Conservation (phyloP, 2,888 invertebrate genomes). For the Sesamia inferens region DNA sequence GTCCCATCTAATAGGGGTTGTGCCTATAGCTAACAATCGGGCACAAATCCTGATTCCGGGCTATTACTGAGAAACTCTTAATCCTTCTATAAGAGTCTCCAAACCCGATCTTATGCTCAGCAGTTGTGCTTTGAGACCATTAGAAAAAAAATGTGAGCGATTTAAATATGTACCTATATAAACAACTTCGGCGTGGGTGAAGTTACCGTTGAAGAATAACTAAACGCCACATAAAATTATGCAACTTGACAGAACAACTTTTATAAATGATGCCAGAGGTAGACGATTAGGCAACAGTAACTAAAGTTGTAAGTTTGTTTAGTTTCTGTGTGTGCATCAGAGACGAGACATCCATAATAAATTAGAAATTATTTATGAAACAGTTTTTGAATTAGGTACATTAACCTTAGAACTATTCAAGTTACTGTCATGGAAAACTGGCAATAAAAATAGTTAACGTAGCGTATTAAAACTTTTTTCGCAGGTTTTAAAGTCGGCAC, state of each 20-base stretch:
- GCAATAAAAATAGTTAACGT: background rate
- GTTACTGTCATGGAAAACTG: background rate
- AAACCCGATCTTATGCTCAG: no score
- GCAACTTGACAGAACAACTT: conserved; percentile 10
- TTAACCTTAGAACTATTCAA: background rate
- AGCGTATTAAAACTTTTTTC: conserved; percentile 13
- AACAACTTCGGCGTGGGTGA: background rate
- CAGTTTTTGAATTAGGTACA: background rate
- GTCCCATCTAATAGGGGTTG: background rate
- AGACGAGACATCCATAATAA: background rate
- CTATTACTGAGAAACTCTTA: background rate
- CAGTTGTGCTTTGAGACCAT: background rate
- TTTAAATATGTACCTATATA: background rate
- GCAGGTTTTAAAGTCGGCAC: background rate
- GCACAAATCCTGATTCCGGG: background rate
- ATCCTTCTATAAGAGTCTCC: background rate
- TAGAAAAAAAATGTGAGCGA: background rate
- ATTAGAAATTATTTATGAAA: background rate
- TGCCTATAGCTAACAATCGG: background rate
- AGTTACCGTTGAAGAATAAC: background rate
- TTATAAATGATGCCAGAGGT: background rate
- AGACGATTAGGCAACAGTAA: background rate
- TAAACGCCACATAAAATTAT: background rate
- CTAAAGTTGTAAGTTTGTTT: conserved; percentile 1
- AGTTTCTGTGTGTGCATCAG: background rate